Conservation (phyloP, 2,797 vertebrate genomes). For the Kryptopterus vitreolus region DNA sequence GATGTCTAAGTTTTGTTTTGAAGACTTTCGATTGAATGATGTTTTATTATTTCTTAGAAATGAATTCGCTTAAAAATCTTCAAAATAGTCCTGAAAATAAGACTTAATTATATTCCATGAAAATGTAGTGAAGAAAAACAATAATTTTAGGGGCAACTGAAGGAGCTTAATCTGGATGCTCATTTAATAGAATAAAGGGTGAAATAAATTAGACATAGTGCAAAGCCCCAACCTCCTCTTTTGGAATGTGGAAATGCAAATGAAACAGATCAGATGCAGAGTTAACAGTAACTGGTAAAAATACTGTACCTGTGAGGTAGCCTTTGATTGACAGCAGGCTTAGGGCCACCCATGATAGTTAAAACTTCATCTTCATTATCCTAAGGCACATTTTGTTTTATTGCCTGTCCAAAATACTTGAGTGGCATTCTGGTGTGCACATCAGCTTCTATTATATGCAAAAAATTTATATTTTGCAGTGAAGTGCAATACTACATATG, state of each 20-base stretch:
- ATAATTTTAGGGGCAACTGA: background rate
- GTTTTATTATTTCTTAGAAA: background rate
- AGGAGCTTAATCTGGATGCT: background rate
- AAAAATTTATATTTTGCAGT: constrained; percentile 21
- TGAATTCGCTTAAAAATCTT: background rate
- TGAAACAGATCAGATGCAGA: constrained; percentile 59
- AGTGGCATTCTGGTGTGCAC: constrained; percentile 60
- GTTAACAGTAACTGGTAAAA: constrained; percentile 74
- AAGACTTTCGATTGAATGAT: background rate
- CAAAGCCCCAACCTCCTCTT: background rate
- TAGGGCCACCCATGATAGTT: constrained; percentile 94
- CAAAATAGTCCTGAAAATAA: background rate
- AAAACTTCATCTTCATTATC: constrained; percentile 89
- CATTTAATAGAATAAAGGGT: background rate
- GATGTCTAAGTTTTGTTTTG: background rate
- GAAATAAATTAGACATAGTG: background rate
- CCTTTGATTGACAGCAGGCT: constrained; percentile 88
- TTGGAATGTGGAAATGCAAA: background rate
- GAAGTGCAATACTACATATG: constrained; percentile 28
- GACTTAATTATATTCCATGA: background rate
- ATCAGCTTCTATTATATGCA: constrained; percentile 68
- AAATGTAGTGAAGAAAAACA: background rate
- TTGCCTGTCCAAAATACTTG: constrained; percentile 70
- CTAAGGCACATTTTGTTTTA: constrained; percentile 78
- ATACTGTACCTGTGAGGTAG: constrained; percentile 83